phyloP scores from a whole-genome alignment of 1,140 invertebrate species.

The Cyrtorhinus lividipennis region DNA sequence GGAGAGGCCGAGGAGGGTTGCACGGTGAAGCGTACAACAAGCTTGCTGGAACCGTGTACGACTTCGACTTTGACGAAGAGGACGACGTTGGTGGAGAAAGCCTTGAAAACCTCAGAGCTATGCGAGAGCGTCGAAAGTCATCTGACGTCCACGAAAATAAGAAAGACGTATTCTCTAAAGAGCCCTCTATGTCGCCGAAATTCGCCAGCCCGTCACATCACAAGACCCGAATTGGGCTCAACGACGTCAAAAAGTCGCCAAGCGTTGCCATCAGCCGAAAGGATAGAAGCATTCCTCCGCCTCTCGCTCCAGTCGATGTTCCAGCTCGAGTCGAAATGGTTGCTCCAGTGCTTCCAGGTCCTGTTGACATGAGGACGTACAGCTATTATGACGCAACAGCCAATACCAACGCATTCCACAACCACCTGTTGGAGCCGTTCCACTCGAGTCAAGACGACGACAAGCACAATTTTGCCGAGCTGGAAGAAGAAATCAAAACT shows the following conservation, averaged over 20 bases:
- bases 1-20: slow-evolving; percentile 37
- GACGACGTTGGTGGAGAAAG: slow-evolving; percentile 47
- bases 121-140: slow-evolving; percentile 64
- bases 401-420: slow-evolving; percentile 39
- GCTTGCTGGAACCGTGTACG: slow-evolving; percentile 71
- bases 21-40: slow-evolving; percentile 40
- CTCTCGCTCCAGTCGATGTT: slow-evolving; percentile 12
- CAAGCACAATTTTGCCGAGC: slow-evolving; percentile 55
- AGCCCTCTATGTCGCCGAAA: slow-evolving; percentile 40
- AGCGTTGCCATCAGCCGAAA: slow-evolving; percentile 9
- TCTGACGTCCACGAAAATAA: slow-evolving; percentile 52
- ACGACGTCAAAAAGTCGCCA: slow-evolving; percentile 22
- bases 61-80: slow-evolving; percentile 73
- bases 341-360: slow-evolving; percentile 58
- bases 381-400: slow-evolving; percentile 32
- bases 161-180: slow-evolving; percentile 37
- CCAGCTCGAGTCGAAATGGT: slow-evolving; percentile 39
- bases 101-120: slow-evolving; percentile 61
- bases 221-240: slow-evolving; percentile 22
- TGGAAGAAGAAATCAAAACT: slow-evolving; percentile 45
- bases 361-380: slow-evolving; percentile 76
- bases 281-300: not conserved
- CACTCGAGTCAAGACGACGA: slow-evolving; percentile 44
- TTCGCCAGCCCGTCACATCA: slow-evolving; percentile 34
- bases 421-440: slow-evolving; percentile 48